Evolutionary conservation across 1,140 invertebrate genomes (phyloP), one percentile per base, ranked within the genome.

Genomic region (Octopus sinensis): DNA sequence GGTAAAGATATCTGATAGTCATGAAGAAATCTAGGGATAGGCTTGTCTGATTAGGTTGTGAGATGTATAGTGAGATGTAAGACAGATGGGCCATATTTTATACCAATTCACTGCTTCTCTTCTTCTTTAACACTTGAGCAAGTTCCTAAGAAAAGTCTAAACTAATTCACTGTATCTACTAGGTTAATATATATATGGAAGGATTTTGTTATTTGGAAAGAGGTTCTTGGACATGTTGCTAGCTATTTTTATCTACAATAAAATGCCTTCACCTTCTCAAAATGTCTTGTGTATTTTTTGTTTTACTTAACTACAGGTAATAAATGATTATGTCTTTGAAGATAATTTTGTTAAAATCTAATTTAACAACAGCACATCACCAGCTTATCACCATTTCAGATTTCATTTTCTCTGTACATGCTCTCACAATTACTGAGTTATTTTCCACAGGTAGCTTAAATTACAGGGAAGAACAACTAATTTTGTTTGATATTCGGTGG

Each of bases 221-320:
- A 23, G 68, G 30, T n/a, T 73, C 68, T 73, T 73, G 68, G 68
- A 73, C 6, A n/a, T 73, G 68, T 73, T 73, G 68, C 68, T 62
- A 62, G 56, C 56, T 73, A 73, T 73, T 73, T 73, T 73, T 73
- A 73, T 73, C 68, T 73, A 73, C 68, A 73, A 73, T 73, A 73
- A 73, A 73, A 73, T 73, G 68, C 68, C 68, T 73, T 73, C 68
- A 73, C 68, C 13, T 73, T 23, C 17, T 73, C 30, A 23, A n/a
- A 6, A n/a, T 73, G 17, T 0, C 5, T 73, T 13, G 6, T 73
- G 6, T 6, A n/a, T 73, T 73, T 5, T 73, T 73, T 73, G 17
- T 73, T 12, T 73, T 17, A 62, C 17, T 17, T 12, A 12, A 62
- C 56, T 62, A 62, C 9, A 12, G 17, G 9, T 62, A 12, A 12